Conservation (phyloP, 1,140 invertebrate species). For the Maconellicoccus hirsutus region DNA sequence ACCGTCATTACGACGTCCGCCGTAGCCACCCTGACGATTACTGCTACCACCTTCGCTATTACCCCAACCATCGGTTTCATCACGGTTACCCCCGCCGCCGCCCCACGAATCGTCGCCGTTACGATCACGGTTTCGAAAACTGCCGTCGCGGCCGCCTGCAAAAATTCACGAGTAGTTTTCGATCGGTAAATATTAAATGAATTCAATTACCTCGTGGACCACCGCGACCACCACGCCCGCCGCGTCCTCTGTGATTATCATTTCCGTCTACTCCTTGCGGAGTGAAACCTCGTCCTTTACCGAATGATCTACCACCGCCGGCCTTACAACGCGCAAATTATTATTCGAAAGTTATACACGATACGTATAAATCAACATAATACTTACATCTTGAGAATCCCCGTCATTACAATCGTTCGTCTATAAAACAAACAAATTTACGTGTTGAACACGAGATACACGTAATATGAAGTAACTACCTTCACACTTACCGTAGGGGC, state of each 20-base stretch:
- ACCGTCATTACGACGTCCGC: not conserved
- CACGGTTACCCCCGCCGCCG: not conserved
- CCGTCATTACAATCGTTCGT: no score
- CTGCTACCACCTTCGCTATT: not conserved
- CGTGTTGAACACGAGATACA: no score
- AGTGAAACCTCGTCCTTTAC: not conserved
- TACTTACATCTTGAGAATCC: no score
- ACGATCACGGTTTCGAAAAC: slow-evolving; percentile 13
- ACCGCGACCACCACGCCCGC: slow-evolving; percentile 17
- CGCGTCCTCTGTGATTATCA: not conserved
- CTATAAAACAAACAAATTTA: no score
- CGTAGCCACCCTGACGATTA: not conserved
- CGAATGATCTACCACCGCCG: not conserved
- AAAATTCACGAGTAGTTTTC: not conserved
- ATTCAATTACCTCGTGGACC: not conserved
- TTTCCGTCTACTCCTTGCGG: not conserved
- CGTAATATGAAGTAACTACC: no score
- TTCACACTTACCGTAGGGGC: no score
- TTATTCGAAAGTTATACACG: no score
- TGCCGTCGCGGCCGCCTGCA: not conserved
- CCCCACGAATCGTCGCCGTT: not conserved
- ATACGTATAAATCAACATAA: no score
- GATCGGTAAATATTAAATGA: not conserved
- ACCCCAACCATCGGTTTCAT: not conserved
- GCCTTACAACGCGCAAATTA: no score